Evolutionary conservation across 2,888 invertebrate species (phyloP), one percentile per base, ranked within the genome.

Genomic region (Melanargia galathea): DNA sequence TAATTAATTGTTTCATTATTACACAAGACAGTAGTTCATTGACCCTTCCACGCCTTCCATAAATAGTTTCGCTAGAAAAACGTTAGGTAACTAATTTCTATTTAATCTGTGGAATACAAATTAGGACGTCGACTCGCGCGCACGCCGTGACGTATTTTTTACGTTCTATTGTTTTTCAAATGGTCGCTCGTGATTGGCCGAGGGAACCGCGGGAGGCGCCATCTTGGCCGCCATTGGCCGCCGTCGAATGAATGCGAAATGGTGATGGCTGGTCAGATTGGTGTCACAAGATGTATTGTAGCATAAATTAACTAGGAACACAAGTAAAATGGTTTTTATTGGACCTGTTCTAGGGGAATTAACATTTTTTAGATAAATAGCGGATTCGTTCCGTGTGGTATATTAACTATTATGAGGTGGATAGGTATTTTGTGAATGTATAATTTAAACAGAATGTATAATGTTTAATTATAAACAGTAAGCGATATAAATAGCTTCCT

Each of bases 111-210:
- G 72, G 76, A 63, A 75, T 74, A 84, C 83, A 81, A 82, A 84
- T 82, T 83, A 80, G 77, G 78, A 69, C 67, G 62, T 69, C 70
- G 63, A 71, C 73, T 71, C 86, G 73, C 76, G 86, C 84, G 87
- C 86, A 81, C 75, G 73, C 82, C 86, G 85, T 90, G 86, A 90
- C 89, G 87, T 74, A 80, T 82, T 90, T 90, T 91, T 90, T 86
- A 90, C 82, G 81, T 78, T 87, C 91, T 90, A 91, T 91, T 91
- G 91, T 91, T 90, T 90, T 90, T 90, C 89, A 90, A 91, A 90
- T 80, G 74, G 67, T 69, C 71, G 63, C 22, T 58, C 68, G 70
- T 73, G 73, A 90, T 90, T 90, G 90, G 90, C 60, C 65, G 68
- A 77, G 75, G 72, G 70, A 71, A 71, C 63, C 72, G 78, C 82